Base-by-base conservation (phyloP, 1,140 invertebrate genomes). In the Pogonus chalceus region DNA sequence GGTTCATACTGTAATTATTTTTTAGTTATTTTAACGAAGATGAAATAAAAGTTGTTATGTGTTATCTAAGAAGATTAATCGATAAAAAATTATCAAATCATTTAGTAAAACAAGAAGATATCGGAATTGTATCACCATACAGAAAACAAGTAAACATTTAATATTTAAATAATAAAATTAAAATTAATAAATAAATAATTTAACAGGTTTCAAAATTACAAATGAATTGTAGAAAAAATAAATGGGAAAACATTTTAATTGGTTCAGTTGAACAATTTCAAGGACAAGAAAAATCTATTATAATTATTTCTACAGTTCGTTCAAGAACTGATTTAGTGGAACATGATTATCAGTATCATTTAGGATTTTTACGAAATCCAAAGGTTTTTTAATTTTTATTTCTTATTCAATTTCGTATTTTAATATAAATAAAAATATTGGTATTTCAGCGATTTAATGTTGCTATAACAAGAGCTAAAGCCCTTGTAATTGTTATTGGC, bases 201-300 rank as follows among this genome's bases (percentile, higher is more conserved):
- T 74, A 74, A 49, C 60, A 88, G 84, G 82, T 84, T 2, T 75
- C 79, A 59, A 85, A 89, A 68, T 80, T 92, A 22, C 71, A 77
- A 49, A 62, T 78, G 3, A 61, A 87, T 23, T 75, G 90, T 24
- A 69, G 73, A 12, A 77, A 80, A 1, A 72, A 85, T 59, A 74
- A 80, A 2, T 62, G 80, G 4, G 63, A 73, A 14, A 69, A 77
- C 56, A 83, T 87, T 2, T 88, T 92, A 76, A 79, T 96, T 35
- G 92, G 91, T 0, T 87, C 88, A 16, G 91, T 95, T 3, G 93
- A 97, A 76, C 91, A 96, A 66, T 95, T 96, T 67, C 94, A 97
- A 70, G 93, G 92, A 9, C 84, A 94, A 72, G 92, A 96, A 69
- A 74, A 83, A 47, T 78, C 83, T 39, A 79, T 90, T 1, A 90